Conservation (phyloP, 2,113 vertebrate genomes). For the Lathamus discolor region DNA sequence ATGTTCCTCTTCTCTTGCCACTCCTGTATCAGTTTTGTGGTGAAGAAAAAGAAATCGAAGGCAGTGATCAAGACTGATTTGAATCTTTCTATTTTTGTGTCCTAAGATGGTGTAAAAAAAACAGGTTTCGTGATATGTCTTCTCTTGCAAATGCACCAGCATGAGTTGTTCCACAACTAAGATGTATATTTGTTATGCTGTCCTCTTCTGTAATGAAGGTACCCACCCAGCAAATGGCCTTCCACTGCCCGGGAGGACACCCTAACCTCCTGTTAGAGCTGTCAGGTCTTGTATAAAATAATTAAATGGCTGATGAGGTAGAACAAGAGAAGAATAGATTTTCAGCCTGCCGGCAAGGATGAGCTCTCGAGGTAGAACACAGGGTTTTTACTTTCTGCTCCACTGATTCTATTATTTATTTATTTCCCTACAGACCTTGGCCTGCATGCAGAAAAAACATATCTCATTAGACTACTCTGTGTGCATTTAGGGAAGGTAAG, state of each 20-base stretch:
- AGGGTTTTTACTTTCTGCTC: neutral
- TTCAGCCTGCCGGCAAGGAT: neutral
- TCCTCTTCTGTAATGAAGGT: neutral
- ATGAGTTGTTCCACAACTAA: neutral
- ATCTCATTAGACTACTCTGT: neutral
- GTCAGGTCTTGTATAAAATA: neutral
- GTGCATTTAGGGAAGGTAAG: neutral
- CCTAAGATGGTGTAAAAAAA: neutral
- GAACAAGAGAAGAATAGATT: neutral
- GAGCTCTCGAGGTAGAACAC: neutral
- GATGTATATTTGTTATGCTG: neutral
- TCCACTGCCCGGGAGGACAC: neutral
- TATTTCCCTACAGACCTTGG: neutral
- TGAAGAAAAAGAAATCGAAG: neutral
- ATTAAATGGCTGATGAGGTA: neutral
- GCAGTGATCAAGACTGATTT: neutral
- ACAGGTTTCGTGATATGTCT: rapidly evolving
- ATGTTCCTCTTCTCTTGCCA: rapidly evolving
- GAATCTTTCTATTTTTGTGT: neutral
- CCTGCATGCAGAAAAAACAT: neutral
- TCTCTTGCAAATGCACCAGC: too few species aligned
- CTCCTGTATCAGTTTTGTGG: rapidly evolving
- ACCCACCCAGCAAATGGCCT: neutral
- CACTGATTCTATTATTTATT: neutral
- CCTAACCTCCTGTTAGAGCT: neutral